phyloP scores from a whole-genome alignment of 2,888 invertebrate species.

The Rhyacophila evoluta region DNA sequence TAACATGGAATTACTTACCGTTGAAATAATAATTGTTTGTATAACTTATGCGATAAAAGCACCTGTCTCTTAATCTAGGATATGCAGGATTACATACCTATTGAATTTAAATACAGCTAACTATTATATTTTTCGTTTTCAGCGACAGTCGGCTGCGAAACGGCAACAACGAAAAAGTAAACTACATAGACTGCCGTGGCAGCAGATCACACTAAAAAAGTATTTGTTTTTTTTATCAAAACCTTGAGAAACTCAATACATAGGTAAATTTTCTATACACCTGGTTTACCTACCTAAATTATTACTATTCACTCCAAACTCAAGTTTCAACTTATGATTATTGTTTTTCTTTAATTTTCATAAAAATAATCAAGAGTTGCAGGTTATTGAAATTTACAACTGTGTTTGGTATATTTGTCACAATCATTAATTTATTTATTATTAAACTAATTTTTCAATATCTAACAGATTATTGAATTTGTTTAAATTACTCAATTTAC shows the following conservation, averaged over 20 bases:
- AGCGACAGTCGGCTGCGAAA: conserved; percentile 23
- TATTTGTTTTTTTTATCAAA: conserved; percentile 15
- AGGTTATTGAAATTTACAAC: no score
- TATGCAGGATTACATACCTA: conserved; percentile 14
- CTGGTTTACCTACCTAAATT: conserved; percentile 20
- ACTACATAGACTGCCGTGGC: conserved; percentile 52
- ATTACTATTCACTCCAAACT: no score
- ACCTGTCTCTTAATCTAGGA: background rate
- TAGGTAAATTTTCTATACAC: background rate
- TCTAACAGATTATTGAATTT: no score
- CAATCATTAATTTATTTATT: no score
- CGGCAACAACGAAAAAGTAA: conserved; percentile 44
- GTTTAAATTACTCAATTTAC: no score
- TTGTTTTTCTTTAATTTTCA: no score
- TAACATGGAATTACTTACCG: conserved; percentile 42
- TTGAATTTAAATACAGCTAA: conserved; percentile 8
- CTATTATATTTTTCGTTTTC: background rate
- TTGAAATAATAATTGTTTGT: conserved; percentile 13
- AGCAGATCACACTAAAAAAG: conserved; percentile 34
- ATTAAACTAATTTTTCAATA: no score
- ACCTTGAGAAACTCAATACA: conserved; percentile 21
- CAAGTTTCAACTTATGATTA: no score
- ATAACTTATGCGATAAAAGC: background rate
- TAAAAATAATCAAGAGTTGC: no score
- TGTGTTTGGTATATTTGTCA: no score